Conservation (phyloP, 2,888 invertebrate species). For the Serripes groenlandicus region DNA sequence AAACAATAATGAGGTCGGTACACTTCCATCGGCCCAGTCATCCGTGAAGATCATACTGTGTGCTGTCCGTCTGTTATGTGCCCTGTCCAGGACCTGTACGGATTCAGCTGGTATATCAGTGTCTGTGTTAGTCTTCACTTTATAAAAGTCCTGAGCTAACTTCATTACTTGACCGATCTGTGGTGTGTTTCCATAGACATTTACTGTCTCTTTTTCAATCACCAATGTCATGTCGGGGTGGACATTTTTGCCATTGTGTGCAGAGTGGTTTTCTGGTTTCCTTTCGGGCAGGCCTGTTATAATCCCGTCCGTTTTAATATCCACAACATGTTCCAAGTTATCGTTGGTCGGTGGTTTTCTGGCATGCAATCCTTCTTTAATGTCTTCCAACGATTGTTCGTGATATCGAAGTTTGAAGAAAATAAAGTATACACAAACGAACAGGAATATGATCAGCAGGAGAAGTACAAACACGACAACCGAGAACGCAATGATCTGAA, state of each 20-base stretch:
- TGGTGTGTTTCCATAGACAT: constrained; percentile 51
- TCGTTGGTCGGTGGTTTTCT: neutral
- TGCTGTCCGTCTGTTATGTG: constrained; percentile 11
- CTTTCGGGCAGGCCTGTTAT: neutral
- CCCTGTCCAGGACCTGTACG: constrained; percentile 50
- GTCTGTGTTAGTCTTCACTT: constrained; percentile 30
- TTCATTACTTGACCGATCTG: constrained; percentile 49
- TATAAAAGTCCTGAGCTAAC: constrained; percentile 55
- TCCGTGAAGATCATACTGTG: constrained; percentile 43
- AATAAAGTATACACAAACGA: neutral
- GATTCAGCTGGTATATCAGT: constrained; percentile 48
- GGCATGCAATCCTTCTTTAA: neutral
- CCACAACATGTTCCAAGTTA: no score
- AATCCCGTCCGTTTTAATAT: neutral
- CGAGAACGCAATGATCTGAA: constrained; percentile 40
- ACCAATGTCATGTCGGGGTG: constrained; percentile 28
- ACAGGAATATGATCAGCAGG: constrained; percentile 21
- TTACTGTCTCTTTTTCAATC: constrained; percentile 46
- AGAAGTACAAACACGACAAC: constrained; percentile 43
- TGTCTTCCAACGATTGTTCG: neutral
- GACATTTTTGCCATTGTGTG: neutral
- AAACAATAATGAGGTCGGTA: constrained; percentile 63
- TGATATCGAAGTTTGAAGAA: constrained; percentile 1
- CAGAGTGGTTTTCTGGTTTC: neutral
- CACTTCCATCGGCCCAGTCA: constrained; percentile 61